These are phyloP conservation scores for Dynastes hyllus DNA, from an alignment of 2,888 invertebrate genomes.

Conservation along the genomic window DNA sequence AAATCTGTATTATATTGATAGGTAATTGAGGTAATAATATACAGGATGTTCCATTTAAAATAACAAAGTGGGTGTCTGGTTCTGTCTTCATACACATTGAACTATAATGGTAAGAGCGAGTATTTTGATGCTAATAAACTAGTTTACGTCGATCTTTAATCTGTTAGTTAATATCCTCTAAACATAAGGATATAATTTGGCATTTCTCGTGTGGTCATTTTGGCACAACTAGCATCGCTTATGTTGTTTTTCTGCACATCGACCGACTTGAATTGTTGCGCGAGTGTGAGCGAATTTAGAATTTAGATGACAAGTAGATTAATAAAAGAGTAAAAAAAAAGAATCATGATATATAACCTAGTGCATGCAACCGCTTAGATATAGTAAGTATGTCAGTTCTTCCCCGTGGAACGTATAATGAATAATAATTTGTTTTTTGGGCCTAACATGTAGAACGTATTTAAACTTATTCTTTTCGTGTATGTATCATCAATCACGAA, in stretches of 20 bases:
- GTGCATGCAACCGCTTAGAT: constrained; percentile 63
- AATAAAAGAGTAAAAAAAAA: constrained; percentile 45
- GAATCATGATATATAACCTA: constrained; percentile 49
- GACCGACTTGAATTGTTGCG: constrained; percentile 68
- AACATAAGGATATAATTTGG: too few species aligned
- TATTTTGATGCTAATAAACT: too few species aligned
- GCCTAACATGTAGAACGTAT: constrained; percentile 61
- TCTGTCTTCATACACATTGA: too few species aligned
- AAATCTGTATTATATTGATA: too few species aligned
- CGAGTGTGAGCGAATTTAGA: constrained; percentile 64
- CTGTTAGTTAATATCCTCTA: too few species aligned
- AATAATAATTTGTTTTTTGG: constrained; percentile 60
- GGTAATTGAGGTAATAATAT: too few species aligned
- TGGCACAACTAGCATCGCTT: constrained; percentile 52
- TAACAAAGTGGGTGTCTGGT: too few species aligned
- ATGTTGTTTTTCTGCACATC: constrained; percentile 61
- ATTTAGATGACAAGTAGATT: constrained; percentile 54
- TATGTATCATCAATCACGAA: constrained; percentile 9
- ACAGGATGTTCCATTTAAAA: too few species aligned
- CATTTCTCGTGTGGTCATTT: neutral
- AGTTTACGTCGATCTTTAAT: too few species aligned
- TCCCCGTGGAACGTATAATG: constrained; percentile 55
- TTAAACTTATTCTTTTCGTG: neutral
- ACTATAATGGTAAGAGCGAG: too few species aligned
- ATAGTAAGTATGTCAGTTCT: constrained; percentile 61